A percentile compares a stretch with the other conserved stretches of the same genome.
Evolutionary conservation across 2,113 vertebrate genomes (phyloP).

Genomic region (Pica pica): DNA sequence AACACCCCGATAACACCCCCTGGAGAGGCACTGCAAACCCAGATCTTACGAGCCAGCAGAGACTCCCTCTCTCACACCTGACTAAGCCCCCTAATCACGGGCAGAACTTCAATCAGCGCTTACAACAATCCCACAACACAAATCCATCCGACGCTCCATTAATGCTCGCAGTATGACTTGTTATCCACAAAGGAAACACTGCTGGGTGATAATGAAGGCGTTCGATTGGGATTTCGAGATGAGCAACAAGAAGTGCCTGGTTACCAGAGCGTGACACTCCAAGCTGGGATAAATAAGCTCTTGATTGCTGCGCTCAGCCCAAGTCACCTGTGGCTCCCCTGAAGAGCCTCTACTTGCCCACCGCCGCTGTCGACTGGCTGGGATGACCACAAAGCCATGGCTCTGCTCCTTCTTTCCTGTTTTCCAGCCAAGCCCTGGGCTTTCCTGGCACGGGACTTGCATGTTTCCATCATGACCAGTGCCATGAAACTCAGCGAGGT

Average conservation of each 20-base stretch:
- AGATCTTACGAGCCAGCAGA: neutral
- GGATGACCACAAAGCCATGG: neutral
- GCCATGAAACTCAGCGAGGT: neutral
- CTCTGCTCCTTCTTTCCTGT: neutral
- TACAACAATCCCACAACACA: constrained; percentile 2
- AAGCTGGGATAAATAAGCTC: neutral
- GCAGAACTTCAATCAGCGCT: constrained; percentile 22
- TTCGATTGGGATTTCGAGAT: constrained; percentile 39
- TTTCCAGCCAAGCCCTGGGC: neutral
- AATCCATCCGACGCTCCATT: neutral
- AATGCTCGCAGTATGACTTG: constrained; percentile 6
- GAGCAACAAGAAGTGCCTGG: constrained; percentile 31
- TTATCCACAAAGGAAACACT: constrained; percentile 46
- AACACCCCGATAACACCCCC: neutral
- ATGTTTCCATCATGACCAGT: rapidly evolving
- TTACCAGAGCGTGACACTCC: constrained; percentile 16
- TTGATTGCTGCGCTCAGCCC: neutral
- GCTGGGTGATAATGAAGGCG: constrained; percentile 42
- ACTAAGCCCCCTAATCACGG: constrained; percentile 5
- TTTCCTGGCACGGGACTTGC: neutral
- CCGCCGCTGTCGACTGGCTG: rapidly evolving
- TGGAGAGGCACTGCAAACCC: neutral
- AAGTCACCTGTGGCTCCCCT: neutral
- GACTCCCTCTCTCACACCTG: neutral
- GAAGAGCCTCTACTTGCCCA: neutral